These are phyloP conservation scores for Aleiodes testaceus DNA, from an alignment of 2,888 invertebrate genomes.

Conservation along the genomic window DNA sequence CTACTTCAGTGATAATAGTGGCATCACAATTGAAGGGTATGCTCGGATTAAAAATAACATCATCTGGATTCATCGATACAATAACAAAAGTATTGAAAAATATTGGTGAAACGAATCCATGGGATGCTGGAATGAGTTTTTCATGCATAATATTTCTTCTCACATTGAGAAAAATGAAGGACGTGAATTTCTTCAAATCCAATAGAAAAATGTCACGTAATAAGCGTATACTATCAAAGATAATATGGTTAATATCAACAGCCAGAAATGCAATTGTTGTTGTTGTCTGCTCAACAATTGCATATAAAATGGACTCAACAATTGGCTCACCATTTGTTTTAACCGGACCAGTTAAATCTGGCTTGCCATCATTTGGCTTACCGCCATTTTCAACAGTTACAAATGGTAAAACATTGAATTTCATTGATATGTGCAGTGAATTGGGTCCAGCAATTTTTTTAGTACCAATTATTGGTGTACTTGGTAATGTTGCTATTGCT, in stretches of 20 bases:
- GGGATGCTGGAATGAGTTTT: conserved; percentile 83
- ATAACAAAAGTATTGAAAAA: conserved; percentile 81
- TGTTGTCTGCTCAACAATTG: conserved; percentile 80
- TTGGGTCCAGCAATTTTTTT: conserved; percentile 89
- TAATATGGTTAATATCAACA: conserved; percentile 85
- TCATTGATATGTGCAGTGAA: conserved; percentile 83
- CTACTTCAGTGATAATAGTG: conserved; percentile 92
- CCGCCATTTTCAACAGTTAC: conserved; percentile 83
- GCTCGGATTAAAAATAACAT: conserved; percentile 82
- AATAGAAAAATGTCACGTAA: conserved; percentile 69
- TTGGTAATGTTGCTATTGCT: conserved; percentile 96
- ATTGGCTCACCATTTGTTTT: conserved; percentile 80
- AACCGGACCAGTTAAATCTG: conserved; percentile 84
- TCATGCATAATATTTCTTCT: conserved; percentile 83
- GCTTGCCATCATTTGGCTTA: conserved; percentile 80
- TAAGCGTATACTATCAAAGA: conserved; percentile 74
- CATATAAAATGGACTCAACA: conserved; percentile 77
- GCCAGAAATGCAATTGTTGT: conserved; percentile 90
- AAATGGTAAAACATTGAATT: conserved; percentile 77
- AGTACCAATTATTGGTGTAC: conserved; percentile 90
- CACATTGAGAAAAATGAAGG: conserved; percentile 85
- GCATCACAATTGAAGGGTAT: conserved; percentile 87
- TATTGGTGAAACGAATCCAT: conserved; percentile 79
- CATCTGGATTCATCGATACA: conserved; percentile 85
- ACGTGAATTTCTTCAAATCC: conserved; percentile 75